These are phyloP conservation scores for Aleadryas rufinucha DNA, from an alignment of 2,113 vertebrate genomes.

Conservation along the genomic window DNA sequence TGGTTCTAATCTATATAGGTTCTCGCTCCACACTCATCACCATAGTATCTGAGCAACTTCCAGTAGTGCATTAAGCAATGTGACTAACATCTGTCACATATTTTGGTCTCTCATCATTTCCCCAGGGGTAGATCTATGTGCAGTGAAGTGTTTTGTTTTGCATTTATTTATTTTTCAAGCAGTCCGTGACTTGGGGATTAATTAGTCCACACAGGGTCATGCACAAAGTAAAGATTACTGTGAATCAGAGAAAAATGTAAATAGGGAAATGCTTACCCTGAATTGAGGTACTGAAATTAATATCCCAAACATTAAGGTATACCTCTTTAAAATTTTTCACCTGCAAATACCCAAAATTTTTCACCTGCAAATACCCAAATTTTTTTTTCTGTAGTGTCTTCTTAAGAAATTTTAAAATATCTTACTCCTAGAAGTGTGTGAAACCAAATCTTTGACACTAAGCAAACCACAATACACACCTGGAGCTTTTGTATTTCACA, in stretches of 20 bases:
- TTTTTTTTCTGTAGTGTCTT: neutral
- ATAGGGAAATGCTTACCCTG: neutral
- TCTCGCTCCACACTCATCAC: neutral
- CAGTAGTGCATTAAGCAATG: slow-evolving; percentile 1
- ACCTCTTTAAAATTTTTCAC: neutral
- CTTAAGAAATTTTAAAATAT: neutral
- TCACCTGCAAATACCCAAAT: neutral
- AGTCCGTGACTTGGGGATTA: neutral
- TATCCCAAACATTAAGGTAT: neutral
- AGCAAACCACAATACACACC: neutral
- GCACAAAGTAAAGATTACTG: neutral
- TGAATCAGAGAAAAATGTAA: neutral
- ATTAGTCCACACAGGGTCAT: neutral
- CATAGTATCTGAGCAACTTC: neutral
- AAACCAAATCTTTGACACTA: neutral
- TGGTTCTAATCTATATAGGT: neutral
- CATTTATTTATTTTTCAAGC: neutral
- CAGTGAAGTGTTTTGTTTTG: slow-evolving; percentile 1
- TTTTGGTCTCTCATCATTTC: neutral
- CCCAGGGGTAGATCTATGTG: neutral
- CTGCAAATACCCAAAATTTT: rapidly evolving
- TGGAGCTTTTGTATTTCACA: neutral
- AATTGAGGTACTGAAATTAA: neutral
- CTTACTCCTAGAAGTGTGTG: neutral
- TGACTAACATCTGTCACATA: slow-evolving; percentile 7